Base-by-base conservation (phyloP, 2,888 invertebrate genomes). In the Carpatolechia fugitivella region DNA sequence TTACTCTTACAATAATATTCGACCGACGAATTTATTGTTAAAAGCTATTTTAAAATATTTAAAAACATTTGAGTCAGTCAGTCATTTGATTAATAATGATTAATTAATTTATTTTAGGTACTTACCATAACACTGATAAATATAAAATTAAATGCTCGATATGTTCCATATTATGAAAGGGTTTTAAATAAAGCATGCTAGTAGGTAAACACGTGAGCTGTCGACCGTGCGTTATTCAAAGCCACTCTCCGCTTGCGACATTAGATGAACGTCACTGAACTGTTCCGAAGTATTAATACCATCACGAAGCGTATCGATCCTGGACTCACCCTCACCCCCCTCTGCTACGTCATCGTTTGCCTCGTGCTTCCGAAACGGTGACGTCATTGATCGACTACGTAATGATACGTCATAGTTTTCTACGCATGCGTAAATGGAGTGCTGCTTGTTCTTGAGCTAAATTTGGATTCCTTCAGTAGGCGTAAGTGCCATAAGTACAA, bases 201-300 rank as follows among this genome's bases (percentile, higher is more conserved):
- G 66, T 61, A 52, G 61, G 57, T 62, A 64, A 65, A 67, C 84
- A 82, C 80, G 80, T 82, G 84, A 85, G 69, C 73, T 73, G 70
- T 54, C 82, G 84, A 87, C 78, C 84, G 82, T 87, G 67, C 61
- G 40, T 72, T 77, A 69, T 76, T 74, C 62, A 78, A 77, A 80
- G 79, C 76, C 74, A 66, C 72, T 74, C 66, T 71, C 72, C 69
- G 64, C 64, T 75, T 65, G 63, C 62, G 68, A 63, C 70, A 69
- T 76, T 78, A 76, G 66, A 69, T 71, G 73, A 78, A 76, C 85
- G 80, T 80, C 85, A 83, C 76, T 80, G 78, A 80, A 75, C 79
- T 70, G 71, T 61, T 69, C 61, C 65, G 69, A 74, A 75, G 74
- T 77, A 74, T 71, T 76, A 80, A 74, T 69, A 67, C 60, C 58